A percentile compares a stretch with the other conserved stretches of the same genome.
These are phyloP conservation scores for Percina caprodes DNA, from an alignment of 2,113 vertebrate species.

Conservation along the genomic window DNA sequence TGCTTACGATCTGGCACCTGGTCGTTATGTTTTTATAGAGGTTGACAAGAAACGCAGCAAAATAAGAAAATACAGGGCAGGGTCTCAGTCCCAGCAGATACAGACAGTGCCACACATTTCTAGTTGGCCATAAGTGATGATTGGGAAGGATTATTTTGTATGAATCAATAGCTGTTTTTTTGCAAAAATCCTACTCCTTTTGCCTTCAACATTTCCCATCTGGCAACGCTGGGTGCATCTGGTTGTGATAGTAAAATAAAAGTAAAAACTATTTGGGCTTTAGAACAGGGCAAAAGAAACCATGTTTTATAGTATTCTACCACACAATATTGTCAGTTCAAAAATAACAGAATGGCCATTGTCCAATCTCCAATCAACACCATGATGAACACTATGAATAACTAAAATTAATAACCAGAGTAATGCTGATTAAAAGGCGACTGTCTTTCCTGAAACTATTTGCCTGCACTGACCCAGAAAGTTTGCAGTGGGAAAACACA, in stretches of 20 bases:
- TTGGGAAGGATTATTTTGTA: too few species aligned
- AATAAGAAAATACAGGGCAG: too few species aligned
- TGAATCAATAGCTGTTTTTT: too few species aligned
- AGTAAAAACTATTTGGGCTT: not conserved
- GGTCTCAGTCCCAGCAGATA: too few species aligned
- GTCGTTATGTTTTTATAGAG: too few species aligned
- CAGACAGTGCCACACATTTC: too few species aligned
- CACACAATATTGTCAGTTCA: not conserved
- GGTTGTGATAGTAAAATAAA: not conserved
- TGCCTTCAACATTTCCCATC: too few species aligned
- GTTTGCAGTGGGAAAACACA: conserved; percentile 18
- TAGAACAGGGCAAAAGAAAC: not conserved
- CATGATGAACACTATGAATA: not conserved
- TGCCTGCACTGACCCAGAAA: conserved; percentile 52
- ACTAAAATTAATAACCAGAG: not conserved
- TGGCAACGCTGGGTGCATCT: not conserved
- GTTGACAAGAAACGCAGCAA: too few species aligned
- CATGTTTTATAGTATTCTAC: not conserved
- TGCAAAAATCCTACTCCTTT: too few species aligned
- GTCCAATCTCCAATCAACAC: not conserved
- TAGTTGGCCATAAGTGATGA: too few species aligned
- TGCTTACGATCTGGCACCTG: too few species aligned
- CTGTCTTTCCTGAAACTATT: conserved; percentile 30
- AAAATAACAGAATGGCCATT: not conserved
- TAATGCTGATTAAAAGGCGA: conserved; percentile 22